Evolutionary conservation across 2,797 vertebrate species (phyloP), one percentile per base, ranked within the genome.

Genomic region (Dryobates pubescens): DNA sequence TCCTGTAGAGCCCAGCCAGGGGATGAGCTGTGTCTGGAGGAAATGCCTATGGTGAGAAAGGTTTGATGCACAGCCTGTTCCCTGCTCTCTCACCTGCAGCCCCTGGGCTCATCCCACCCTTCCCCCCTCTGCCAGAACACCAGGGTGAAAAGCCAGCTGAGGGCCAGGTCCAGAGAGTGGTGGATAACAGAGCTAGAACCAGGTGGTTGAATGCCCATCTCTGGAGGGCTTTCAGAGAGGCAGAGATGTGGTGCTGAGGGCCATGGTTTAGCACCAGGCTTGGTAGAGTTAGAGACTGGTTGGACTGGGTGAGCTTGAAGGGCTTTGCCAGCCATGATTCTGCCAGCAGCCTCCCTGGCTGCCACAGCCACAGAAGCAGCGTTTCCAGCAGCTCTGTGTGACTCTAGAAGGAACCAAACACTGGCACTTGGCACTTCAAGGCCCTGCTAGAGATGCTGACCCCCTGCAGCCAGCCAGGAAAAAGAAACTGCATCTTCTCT

Each of bases 381-480:
- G 69, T 20, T 79, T 38, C 82, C 91, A 83, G 58, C 65, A 72
- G 88, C 18, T 59, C 43, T 10, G 9, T 2, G 3, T 10, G 26
- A 57, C 58, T 64, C 53, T 1, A 18, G 41, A 38, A 90, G 38
- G 75, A 69, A 67, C n/a, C 7, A 51, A 84, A 65, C 3, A 1
- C 8, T 69, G 3, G 38, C 65, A 63, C 72, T 41, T 75, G 72
- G 81, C 78, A 70, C 57, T 70, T 73, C 23, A 0, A 38, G 24
- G 61, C 64, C 32, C 38, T 61, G 45, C n/a, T 24, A 2, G 69
- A 68, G 79, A 41, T n/a, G 45, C 75, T 0, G 58, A 76, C 30
- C n/a, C 83, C 71, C 88, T 80, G 3, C 64, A 88, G 72, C 13
- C 78, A 53, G 57, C 59, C 30, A 63, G 75, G 70, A 92, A 85